Evolutionary conservation across 1,140 invertebrate genomes (phyloP).

Genomic region (Physella acuta): DNA sequence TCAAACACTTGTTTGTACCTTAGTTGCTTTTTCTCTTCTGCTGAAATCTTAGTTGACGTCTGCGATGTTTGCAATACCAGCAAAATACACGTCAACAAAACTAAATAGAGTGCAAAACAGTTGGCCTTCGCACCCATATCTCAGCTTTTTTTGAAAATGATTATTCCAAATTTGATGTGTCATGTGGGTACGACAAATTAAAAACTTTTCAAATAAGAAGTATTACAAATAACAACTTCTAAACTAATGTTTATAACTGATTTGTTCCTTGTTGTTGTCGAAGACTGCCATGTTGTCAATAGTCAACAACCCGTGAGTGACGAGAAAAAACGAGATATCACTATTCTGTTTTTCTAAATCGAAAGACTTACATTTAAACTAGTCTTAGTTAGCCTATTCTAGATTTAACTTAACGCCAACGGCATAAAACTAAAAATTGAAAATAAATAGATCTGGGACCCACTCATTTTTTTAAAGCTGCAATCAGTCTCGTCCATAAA

Average conservation of each 20-base stretch:
- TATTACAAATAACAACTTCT: neutral
- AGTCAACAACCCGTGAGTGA: conserved; percentile 10
- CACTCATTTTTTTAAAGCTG: too few species aligned
- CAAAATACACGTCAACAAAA: conserved; percentile 12
- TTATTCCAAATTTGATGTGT: neutral
- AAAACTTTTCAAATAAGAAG: neutral
- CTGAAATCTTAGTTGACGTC: neutral
- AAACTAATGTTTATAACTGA: neutral
- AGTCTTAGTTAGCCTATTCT: too few species aligned
- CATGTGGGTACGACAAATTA: neutral
- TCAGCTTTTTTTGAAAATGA: neutral
- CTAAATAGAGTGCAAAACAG: neutral
- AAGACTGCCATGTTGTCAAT: conserved; percentile 16
- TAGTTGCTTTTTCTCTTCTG: conserved; percentile 1
- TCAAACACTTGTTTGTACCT: neutral
- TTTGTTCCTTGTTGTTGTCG: neutral
- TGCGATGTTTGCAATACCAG: neutral
- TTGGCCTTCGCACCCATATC: neutral
- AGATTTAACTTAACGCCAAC: too few species aligned
- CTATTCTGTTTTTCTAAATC: too few species aligned
- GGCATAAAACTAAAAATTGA: too few species aligned
- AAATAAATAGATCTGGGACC: too few species aligned
- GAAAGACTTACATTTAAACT: too few species aligned
- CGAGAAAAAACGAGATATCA: too few species aligned
- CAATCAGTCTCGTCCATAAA: too few species aligned